These are phyloP conservation scores for Apis mellifera DNA, from an alignment of 1,140 invertebrate species.

Conservation along the genomic window DNA sequence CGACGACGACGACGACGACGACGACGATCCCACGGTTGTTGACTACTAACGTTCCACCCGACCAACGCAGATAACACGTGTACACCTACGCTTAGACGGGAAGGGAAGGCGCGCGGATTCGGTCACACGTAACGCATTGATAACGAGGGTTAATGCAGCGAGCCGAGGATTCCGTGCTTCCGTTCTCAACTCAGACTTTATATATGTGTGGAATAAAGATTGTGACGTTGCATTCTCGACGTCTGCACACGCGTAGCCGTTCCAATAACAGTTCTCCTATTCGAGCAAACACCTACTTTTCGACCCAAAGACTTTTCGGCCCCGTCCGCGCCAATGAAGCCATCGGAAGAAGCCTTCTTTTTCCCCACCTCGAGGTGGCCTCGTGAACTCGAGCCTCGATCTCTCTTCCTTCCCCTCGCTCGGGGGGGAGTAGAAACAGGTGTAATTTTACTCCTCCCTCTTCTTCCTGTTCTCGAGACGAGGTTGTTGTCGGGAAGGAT, in stretches of 20 bases:
- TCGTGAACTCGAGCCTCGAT: background rate
- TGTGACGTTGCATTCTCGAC: slow-evolving; percentile 55
- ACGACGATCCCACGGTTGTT: slow-evolving; percentile 42
- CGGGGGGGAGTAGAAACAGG: too few species aligned
- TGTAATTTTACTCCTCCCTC: too few species aligned
- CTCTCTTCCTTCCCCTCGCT: too few species aligned
- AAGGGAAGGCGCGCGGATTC: slow-evolving; percentile 38
- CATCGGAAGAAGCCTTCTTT: background rate
- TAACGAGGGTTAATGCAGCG: slow-evolving; percentile 59
- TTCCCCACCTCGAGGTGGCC: too few species aligned
- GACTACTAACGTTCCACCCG: background rate
- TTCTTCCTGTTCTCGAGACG: too few species aligned
- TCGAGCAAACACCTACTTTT: slow-evolving; percentile 64
- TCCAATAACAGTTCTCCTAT: slow-evolving; percentile 56
- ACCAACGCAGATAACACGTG: background rate
- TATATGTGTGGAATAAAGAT: slow-evolving; percentile 58
- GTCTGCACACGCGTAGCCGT: slow-evolving; percentile 23
- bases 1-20: background rate
- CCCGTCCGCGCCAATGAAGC: slow-evolving; percentile 54
- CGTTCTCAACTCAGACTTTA: slow-evolving; percentile 38
- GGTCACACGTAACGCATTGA: slow-evolving; percentile 58
- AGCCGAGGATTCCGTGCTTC: slow-evolving; percentile 26
- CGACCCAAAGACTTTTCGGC: slow-evolving; percentile 64
- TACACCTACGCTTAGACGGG: background rate
- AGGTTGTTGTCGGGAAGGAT: too few species aligned